Base-by-base conservation (phyloP, 1,140 invertebrate species). In the Latrodectus geometricus region DNA sequence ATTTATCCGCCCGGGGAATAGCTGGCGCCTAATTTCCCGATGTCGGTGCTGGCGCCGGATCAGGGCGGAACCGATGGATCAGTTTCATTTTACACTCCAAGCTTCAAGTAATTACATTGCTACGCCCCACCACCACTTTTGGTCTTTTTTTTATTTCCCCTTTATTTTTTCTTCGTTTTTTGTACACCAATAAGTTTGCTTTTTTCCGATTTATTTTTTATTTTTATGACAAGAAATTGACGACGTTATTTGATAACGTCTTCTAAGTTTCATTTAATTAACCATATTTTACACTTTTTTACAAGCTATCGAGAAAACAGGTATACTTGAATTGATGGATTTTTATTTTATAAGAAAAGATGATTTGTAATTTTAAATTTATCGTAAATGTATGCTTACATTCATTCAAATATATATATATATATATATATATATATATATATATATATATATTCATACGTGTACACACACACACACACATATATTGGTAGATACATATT, bases 51-150 rank as follows among this genome's bases (percentile, higher is more conserved):
- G 80, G 52, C 80, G 70, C 80, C 80, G 23, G 52, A n/a, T 50
- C 52, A 68, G 70, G 65, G 54, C 56, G 4, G 54, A 74, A 74
- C 69, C 80, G 17, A 73, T 65, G 80, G 80, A 83, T 83, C 80
- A 83, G 80, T 83, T 83, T 74, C 80, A 74, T 83, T 83, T 83
- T 83, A 83, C 80, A 83, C 80, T 83, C 69, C 70, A 49, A 70
- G 48, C 69, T 74, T 81, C 80, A 14, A 74, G 80, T 83, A 83
- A 83, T 83, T 81, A 81, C 79, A 72, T 70, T 66, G 69, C 70
- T 74, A 50, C 52, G 54, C 72, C 66, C n/a, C 76, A 21, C 48
- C n/a, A n/a, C 20, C 50, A 48, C 74, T 56, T 54, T 56, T 49
- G 65, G 61, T 50, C 35, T 68, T 35, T 65, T 61, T 68, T 61